These are phyloP conservation scores for Malacoraja senta DNA, from an alignment of 2,797 vertebrate species.

Conservation along the genomic window DNA sequence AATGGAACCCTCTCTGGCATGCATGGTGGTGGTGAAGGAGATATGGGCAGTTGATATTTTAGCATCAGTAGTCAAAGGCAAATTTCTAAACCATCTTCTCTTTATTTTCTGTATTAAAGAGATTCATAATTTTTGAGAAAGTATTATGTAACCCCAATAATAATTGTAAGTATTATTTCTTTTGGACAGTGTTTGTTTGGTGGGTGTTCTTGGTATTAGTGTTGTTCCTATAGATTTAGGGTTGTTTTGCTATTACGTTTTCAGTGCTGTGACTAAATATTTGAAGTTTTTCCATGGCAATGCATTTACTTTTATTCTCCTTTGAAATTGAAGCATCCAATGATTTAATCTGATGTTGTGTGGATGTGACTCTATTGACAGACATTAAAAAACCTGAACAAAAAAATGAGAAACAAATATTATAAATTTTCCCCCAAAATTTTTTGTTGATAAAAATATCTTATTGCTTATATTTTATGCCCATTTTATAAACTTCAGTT, in stretches of 20 bases:
- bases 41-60: too few species aligned
- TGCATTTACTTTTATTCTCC: background rate
- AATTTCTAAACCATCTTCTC: too few species aligned
- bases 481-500: background rate
- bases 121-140: conserved; percentile 4
- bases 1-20: too few species aligned
- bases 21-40: too few species aligned
- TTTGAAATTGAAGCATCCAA: background rate
- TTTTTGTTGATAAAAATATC: background rate
- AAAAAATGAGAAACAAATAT: background rate
- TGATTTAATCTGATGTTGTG: background rate
- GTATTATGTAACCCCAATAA: background rate
- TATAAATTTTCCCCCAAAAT: background rate
- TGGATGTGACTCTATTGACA: background rate
- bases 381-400: background rate
- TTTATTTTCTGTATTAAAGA: too few species aligned
- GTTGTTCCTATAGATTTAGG: background rate
- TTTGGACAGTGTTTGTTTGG: too few species aligned
- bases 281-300: background rate
- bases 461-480: background rate
- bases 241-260: background rate
- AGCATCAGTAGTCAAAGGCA: too few species aligned
- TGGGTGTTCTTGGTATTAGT: background rate
- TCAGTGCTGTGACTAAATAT: background rate
- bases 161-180: background rate